A percentile compares a stretch with the other conserved stretches of the same genome.
These are phyloP conservation scores for Lampris incognitus DNA, from an alignment of 2,113 vertebrate species.

Conservation along the genomic window DNA sequence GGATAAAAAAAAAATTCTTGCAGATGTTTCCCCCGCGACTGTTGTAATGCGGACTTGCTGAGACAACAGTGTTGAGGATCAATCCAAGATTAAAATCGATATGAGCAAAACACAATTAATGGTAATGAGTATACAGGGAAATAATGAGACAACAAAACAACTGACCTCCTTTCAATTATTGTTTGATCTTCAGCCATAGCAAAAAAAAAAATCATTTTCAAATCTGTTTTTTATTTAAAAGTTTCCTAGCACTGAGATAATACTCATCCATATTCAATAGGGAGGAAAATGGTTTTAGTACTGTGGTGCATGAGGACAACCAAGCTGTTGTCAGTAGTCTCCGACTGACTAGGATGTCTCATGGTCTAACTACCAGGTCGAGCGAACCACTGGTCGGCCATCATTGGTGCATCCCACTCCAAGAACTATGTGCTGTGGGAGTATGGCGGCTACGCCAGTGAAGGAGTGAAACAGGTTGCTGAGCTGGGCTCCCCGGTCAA, in stretches of 20 bases:
- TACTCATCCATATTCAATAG: not conserved
- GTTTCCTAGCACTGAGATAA: not conserved
- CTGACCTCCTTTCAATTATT: not conserved
- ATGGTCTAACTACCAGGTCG: constrained; percentile 82
- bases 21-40: not conserved
- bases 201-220: too few relatives aligned
- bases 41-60: not conserved
- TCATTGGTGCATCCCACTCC: constrained; percentile 96
- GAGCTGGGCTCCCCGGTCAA: constrained; percentile 97
- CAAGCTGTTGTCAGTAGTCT: not conserved
- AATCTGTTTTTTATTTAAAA: not conserved
- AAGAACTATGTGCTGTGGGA: constrained; percentile 97
- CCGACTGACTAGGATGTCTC: constrained; percentile 13
- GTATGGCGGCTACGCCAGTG: constrained; percentile 92
- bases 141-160: not conserved
- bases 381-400: constrained; percentile 98
- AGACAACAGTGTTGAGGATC: not conserved
- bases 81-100: not conserved
- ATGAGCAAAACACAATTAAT: not conserved
- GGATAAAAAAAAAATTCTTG: not conserved
- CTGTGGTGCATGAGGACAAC: not conserved
- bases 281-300: not conserved
- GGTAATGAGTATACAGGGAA: not conserved
- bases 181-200: not conserved
- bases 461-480: constrained; percentile 94